Percentiles rank a stretch among this genome's conserved stretches.
Evolutionary conservation across 1,140 invertebrate species (phyloP).

Genomic region (Marisa cornuarietis): DNA sequence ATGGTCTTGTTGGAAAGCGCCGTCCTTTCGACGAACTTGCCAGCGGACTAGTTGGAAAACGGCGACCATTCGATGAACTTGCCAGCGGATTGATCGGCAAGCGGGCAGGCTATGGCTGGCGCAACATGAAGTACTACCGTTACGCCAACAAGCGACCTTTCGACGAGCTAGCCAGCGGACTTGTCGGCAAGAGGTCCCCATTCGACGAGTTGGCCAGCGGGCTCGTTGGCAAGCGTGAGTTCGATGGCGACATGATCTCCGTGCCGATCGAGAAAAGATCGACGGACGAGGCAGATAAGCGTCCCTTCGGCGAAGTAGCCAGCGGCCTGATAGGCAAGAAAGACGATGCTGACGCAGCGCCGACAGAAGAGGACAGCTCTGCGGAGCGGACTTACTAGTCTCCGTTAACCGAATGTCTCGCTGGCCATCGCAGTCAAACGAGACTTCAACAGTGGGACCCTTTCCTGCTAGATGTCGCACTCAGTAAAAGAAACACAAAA

Average conservation of each 20-base stretch:
- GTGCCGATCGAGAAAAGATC: slow-evolving; percentile 41
- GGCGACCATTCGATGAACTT: slow-evolving; percentile 9
- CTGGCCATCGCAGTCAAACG: too few relatives aligned
- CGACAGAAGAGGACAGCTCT: too few relatives aligned
- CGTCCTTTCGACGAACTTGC: slow-evolving; percentile 9
- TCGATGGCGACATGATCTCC: slow-evolving; percentile 32
- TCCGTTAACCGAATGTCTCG: too few relatives aligned
- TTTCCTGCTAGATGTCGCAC: too few relatives aligned
- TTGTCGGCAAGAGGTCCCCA: slow-evolving; percentile 17
- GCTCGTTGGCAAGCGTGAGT: slow-evolving; percentile 34
- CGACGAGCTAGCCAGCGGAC: slow-evolving; percentile 14
- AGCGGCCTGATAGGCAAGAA: slow-evolving; percentile 32
- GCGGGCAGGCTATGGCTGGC: slow-evolving; percentile 14
- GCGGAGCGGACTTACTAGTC: too few relatives aligned
- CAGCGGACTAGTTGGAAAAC: slow-evolving; percentile 22
- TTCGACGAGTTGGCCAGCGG: slow-evolving; percentile 36
- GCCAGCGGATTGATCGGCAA: slow-evolving; percentile 25
- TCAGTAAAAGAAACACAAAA: too few relatives aligned
- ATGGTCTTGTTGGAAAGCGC: slow-evolving; percentile 18
- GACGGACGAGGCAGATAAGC: slow-evolving; percentile 1
- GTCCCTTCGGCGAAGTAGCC: slow-evolving; percentile 14
- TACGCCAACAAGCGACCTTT: slow-evolving; percentile 15
- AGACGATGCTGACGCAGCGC: neutral
- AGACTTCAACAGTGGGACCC: too few relatives aligned
- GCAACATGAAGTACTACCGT: too few relatives aligned